Evolutionary conservation across 2,113 vertebrate species (phyloP).

Genomic region (Larimichthys crocea): DNA sequence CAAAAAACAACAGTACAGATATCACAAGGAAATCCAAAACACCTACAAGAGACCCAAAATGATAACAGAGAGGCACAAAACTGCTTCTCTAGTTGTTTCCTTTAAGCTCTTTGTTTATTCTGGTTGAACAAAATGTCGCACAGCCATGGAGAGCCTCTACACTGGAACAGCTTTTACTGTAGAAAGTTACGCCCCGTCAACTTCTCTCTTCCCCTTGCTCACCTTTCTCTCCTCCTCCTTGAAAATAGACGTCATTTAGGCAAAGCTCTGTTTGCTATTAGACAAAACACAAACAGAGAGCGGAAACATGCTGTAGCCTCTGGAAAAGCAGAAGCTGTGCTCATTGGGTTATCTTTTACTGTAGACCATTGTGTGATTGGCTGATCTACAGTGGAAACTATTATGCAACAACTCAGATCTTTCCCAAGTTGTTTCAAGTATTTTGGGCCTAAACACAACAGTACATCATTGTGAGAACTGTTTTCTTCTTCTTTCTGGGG

Average conservation of each 20-base stretch:
- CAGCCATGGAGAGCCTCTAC: neutral
- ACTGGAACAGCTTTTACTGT: neutral
- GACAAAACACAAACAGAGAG: conserved; percentile 6
- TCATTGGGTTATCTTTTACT: conserved; percentile 31
- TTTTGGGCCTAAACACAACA: neutral
- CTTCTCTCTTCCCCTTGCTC: neutral
- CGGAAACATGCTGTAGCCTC: conserved; percentile 5
- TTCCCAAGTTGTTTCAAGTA: neutral
- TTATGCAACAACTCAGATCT: neutral
- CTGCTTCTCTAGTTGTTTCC: neutral
- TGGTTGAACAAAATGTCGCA: neutral
- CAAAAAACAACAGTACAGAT: too few relatives aligned
- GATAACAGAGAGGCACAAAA: too few relatives aligned
- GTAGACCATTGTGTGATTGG: conserved; percentile 4
- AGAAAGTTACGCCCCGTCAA: neutral
- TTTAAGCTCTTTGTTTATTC: neutral
- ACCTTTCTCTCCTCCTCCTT: neutral
- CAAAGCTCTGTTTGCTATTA: conserved; percentile 41
- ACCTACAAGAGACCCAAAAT: too few relatives aligned
- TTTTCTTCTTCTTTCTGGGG: neutral
- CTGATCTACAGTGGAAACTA: conserved; percentile 17
- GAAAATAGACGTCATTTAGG: neutral
- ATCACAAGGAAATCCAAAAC: too few relatives aligned
- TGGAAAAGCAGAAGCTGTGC: conserved; percentile 42
- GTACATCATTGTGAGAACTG: neutral